phyloP scores from a whole-genome alignment of 2,797 vertebrate species.

The Clarias pachynema region DNA sequence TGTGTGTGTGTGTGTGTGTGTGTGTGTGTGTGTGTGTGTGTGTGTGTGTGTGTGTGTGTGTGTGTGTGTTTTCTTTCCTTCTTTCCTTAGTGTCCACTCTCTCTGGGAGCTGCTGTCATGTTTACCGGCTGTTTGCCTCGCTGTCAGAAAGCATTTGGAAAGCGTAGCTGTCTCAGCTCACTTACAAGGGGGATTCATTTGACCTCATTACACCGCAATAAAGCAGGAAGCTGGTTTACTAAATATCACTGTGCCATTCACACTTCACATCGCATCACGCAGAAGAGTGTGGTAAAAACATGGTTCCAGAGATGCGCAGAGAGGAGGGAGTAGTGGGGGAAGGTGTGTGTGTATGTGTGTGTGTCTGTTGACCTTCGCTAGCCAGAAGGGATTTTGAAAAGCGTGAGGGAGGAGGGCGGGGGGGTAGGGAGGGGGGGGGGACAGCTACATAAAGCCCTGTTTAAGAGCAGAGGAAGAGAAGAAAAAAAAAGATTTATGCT shows the following conservation, averaged over 20 bases:
- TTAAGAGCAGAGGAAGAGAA: slow-evolving; percentile 97
- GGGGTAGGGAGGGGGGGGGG: slow-evolving; percentile 66
- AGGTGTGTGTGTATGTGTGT: slow-evolving; percentile 27
- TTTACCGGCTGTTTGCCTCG: slow-evolving; percentile 93
- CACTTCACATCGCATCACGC: slow-evolving; percentile 92
- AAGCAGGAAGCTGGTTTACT: slow-evolving; percentile 97
- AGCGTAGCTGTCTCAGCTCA: slow-evolving; percentile 93
- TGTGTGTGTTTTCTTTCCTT: slow-evolving; percentile 37
- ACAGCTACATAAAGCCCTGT: slow-evolving; percentile 88
- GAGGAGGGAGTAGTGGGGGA: slow-evolving; percentile 58
- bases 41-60: neutral
- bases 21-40: neutral
- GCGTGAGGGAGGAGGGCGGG: slow-evolving; percentile 69
- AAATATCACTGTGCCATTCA: slow-evolving; percentile 94
- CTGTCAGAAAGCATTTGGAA: slow-evolving; percentile 98
- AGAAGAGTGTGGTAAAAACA: slow-evolving; percentile 89
- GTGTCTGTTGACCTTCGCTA: slow-evolving; percentile 85
- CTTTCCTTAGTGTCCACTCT: slow-evolving; percentile 63
- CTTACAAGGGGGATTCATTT: slow-evolving; percentile 96
- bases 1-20: slow-evolving; percentile 32
- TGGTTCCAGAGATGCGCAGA: slow-evolving; percentile 81
- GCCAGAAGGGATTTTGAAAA: slow-evolving; percentile 98
- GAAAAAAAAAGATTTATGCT: slow-evolving; percentile 99
- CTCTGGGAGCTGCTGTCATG: slow-evolving; percentile 88
- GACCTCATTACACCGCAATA: slow-evolving; percentile 99